Percentiles rank a stretch among this genome's conserved stretches.
phyloP scores from a whole-genome alignment of 2,888 invertebrate species.

The Acrobasis repandana region DNA sequence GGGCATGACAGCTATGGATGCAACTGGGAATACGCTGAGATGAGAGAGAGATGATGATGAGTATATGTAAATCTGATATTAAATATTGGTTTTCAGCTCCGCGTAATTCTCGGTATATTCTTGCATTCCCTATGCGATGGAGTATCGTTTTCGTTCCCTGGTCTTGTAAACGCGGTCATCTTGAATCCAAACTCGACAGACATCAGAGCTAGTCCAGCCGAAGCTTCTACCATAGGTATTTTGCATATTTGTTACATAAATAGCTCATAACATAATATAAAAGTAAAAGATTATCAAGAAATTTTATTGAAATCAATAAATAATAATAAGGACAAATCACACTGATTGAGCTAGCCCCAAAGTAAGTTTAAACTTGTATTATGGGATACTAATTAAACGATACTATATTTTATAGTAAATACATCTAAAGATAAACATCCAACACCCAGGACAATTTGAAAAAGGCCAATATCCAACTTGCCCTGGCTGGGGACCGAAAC shows the following conservation, averaged over 20 bases:
- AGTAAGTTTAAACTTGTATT: too few relatives aligned
- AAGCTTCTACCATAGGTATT: not conserved
- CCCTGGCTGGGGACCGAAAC: too few relatives aligned
- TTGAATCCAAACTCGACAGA: constrained; percentile 41
- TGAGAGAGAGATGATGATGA: not conserved
- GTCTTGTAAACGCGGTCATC: constrained; percentile 44
- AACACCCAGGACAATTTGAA: too few relatives aligned
- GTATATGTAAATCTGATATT: not conserved
- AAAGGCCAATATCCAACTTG: too few relatives aligned
- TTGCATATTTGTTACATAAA: not conserved
- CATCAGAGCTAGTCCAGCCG: constrained; percentile 39
- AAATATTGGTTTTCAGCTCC: constrained; percentile 3
- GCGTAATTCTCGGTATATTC: not conserved
- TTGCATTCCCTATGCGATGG: constrained; percentile 32
- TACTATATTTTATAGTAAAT: too few relatives aligned
- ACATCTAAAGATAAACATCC: too few relatives aligned
- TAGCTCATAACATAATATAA: not conserved
- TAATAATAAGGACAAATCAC: too few relatives aligned
- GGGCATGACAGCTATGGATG: too few relatives aligned
- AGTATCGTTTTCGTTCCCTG: constrained; percentile 43
- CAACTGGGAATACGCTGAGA: not conserved
- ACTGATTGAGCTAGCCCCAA: too few relatives aligned
- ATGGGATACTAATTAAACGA: too few relatives aligned
- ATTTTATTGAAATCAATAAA: not conserved
- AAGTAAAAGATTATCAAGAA: not conserved